phyloP scores from a whole-genome alignment of 2,797 vertebrate species.

The Phrynocephalus guinanensis region DNA sequence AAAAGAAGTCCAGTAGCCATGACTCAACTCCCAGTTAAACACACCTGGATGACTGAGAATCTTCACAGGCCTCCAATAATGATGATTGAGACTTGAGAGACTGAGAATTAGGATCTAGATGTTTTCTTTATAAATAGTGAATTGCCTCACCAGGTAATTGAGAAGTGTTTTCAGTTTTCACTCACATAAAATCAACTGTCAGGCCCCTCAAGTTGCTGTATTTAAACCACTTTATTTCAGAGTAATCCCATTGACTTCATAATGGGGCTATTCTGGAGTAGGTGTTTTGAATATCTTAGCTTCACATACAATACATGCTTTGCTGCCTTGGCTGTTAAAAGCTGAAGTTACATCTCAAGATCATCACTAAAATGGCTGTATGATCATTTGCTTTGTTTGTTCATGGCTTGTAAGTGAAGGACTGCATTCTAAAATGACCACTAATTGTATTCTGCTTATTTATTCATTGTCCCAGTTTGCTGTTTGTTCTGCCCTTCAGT shows the following conservation, averaged over 20 bases:
- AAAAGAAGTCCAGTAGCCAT: too few relatives aligned
- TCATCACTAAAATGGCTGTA: slow-evolving; percentile 14
- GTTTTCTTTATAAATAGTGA: slow-evolving; percentile 6
- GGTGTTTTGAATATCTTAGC: slow-evolving; percentile 10
- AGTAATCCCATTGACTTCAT: slow-evolving; percentile 40
- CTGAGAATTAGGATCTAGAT: neutral
- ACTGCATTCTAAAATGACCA: slow-evolving; percentile 1
- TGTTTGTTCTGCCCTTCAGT: neutral
- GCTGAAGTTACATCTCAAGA: slow-evolving; percentile 10
- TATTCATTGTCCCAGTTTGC: neutral
- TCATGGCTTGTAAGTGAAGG: slow-evolving; percentile 29
- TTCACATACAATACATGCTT: slow-evolving; percentile 20
- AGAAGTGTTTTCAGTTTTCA: neutral
- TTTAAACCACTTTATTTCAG: slow-evolving; percentile 15
- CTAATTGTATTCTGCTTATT: neutral
- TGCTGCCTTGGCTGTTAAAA: slow-evolving; percentile 19
- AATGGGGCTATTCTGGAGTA: slow-evolving; percentile 40
- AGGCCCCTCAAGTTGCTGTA: slow-evolving; percentile 5
- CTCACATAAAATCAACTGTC: slow-evolving; percentile 5
- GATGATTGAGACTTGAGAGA: neutral
- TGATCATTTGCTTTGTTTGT: slow-evolving; percentile 4
- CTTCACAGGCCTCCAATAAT: neutral
- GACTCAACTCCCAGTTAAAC: too few relatives aligned
- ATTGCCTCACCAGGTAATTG: neutral
- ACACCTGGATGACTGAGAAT: too few relatives aligned